These are phyloP conservation scores for Chloroceryle amazona DNA, from an alignment of 2,797 vertebrate species.

Conservation along the genomic window DNA sequence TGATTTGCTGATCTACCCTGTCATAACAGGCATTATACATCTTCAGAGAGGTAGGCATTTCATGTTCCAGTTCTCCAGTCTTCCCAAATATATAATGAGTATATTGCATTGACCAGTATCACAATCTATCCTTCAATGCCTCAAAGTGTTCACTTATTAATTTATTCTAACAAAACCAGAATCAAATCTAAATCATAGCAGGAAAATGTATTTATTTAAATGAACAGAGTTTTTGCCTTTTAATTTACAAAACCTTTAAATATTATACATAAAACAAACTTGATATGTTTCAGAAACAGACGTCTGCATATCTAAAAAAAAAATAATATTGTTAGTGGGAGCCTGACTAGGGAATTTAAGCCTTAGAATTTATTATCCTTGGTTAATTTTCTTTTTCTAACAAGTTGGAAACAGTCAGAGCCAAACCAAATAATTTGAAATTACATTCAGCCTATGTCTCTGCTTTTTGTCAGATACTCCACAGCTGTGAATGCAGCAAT, in stretches of 20 bases:
- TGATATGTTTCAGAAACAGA: neutral
- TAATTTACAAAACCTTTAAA: neutral
- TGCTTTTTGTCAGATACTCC: neutral
- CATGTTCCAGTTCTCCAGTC: neutral
- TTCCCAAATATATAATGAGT: neutral
- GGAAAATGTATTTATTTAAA: neutral
- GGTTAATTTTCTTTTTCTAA: neutral
- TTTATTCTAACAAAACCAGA: neutral
- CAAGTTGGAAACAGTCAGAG: neutral
- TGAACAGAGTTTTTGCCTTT: neutral
- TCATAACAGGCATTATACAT: neutral
- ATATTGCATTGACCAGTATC: neutral
- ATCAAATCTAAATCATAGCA: neutral
- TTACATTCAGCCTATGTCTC: neutral
- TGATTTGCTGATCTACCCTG: neutral
- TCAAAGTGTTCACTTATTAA: neutral
- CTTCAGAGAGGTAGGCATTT: neutral
- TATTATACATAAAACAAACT: neutral
- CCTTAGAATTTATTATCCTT: neutral
- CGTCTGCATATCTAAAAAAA: neutral
- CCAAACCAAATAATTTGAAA: constrained; percentile 10
- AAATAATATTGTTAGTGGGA: neutral
- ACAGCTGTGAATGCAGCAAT: neutral
- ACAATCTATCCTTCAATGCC: neutral
- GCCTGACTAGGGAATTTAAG: neutral